Conservation (phyloP, 2,797 vertebrate species). For the Phataginus tricuspis region DNA sequence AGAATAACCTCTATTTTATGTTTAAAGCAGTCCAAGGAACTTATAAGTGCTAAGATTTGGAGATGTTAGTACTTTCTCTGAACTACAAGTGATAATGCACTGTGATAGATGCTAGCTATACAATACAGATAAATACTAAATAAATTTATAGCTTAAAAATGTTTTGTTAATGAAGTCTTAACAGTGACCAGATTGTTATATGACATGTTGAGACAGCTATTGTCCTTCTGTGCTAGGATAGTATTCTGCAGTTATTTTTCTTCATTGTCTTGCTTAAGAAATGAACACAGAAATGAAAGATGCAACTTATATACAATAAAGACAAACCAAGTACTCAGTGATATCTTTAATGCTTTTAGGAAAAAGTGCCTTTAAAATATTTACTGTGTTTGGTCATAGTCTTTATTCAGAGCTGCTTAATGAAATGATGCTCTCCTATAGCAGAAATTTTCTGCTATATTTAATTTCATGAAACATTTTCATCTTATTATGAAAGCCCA, state of each 20-base stretch:
- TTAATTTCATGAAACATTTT: constrained; percentile 53
- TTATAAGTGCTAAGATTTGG: constrained; percentile 64
- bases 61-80: constrained; percentile 56
- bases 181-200: background rate
- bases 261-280: constrained; percentile 65
- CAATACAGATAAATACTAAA: constrained; percentile 30
- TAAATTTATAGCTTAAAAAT: constrained; percentile 50
- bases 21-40: constrained; percentile 52
- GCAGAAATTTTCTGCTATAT: constrained; percentile 43
- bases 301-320: constrained; percentile 1
- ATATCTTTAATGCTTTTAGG: background rate
- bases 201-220: background rate
- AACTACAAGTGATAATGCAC: constrained; percentile 10
- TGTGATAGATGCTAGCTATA: constrained; percentile 34
- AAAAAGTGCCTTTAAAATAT: constrained; percentile 9
- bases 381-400: constrained; percentile 45
- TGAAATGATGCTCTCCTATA: background rate
- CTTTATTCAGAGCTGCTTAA: constrained; percentile 64
- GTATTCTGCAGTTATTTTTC: constrained; percentile 33
- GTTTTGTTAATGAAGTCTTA: constrained; percentile 33
- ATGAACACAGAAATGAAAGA: constrained; percentile 48
- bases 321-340: background rate
- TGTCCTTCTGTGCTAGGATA: background rate
- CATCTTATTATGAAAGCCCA: constrained; percentile 18
- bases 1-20: constrained; percentile 64